A percentile compares a stretch with the other conserved stretches of the same genome.
Conservation (phyloP, 2,797 vertebrate genomes). For the Gadopsis marmoratus region DNA sequence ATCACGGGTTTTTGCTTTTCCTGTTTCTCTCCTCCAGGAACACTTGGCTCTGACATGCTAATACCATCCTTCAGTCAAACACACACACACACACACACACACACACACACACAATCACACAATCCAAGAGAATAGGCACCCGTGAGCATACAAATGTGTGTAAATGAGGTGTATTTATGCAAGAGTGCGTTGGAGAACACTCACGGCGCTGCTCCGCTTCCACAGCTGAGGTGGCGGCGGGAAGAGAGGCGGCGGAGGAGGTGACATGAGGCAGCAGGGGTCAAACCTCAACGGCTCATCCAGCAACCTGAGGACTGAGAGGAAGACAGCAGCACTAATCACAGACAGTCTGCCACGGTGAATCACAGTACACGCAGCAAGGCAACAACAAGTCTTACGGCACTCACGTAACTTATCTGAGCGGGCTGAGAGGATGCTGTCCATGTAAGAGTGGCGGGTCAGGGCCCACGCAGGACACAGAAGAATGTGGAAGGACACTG, state of each 20-base stretch:
- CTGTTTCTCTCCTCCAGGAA: slow-evolving; percentile 37
- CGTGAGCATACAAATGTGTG: not conserved
- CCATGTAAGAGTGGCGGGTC: slow-evolving; percentile 79
- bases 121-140: not conserved
- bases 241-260: slow-evolving; percentile 91
- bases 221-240: slow-evolving; percentile 87
- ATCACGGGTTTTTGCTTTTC: slow-evolving; percentile 34
- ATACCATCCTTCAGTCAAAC: slow-evolving; percentile 53
- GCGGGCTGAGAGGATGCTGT: slow-evolving; percentile 84
- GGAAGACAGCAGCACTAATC: slow-evolving; percentile 18
- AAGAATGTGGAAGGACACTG: slow-evolving; percentile 87
- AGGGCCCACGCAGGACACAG: slow-evolving; percentile 84
- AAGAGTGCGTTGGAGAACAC: slow-evolving; percentile 21
- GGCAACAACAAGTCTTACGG: not conserved
- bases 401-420: slow-evolving; percentile 84
- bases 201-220: slow-evolving; percentile 83
- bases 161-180: slow-evolving; percentile 8
- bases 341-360: not conserved
- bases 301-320: slow-evolving; percentile 86
- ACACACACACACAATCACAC: not conserved
- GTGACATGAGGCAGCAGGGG: slow-evolving; percentile 85
- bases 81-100: not conserved
- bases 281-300: slow-evolving; percentile 83
- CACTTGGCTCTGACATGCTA: slow-evolving; percentile 46
- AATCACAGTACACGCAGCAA: not conserved